Percentiles rank a stretch among this genome's conserved stretches.
Conservation (phyloP, 2,113 vertebrate genomes). For the Callipepla californica region DNA sequence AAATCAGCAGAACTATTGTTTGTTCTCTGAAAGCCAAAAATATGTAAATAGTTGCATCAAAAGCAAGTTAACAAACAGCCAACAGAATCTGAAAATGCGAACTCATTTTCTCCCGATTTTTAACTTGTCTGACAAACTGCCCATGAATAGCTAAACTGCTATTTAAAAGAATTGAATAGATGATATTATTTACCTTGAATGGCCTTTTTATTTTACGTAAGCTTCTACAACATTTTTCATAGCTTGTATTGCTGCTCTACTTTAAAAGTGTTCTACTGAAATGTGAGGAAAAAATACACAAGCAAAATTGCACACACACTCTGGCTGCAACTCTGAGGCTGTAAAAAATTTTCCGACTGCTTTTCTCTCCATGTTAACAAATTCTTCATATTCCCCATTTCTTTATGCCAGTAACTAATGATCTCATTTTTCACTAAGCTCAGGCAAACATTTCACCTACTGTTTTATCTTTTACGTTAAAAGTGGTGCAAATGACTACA, state of each 20-base stretch:
- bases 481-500: background rate
- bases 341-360: slow-evolving; percentile 49
- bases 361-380: slow-evolving; percentile 26
- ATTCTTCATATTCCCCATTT: slow-evolving; percentile 52
- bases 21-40: background rate
- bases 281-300: slow-evolving; percentile 31
- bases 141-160: background rate
- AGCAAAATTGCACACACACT: slow-evolving; percentile 30
- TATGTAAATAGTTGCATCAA: background rate
- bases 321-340: slow-evolving; percentile 17
- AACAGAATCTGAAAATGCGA: background rate
- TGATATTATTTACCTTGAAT: background rate
- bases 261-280: background rate
- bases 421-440: slow-evolving; percentile 28
- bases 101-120: background rate
- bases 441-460: slow-evolving; percentile 41
- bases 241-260: background rate
- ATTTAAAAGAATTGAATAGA: background rate
- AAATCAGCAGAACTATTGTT: background rate
- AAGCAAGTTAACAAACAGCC: background rate
- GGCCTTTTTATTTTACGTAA: background rate
- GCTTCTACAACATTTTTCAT: background rate
- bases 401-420: slow-evolving; percentile 59
- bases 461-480: slow-evolving; percentile 12
- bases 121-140: background rate